Evolutionary conservation across 2,797 vertebrate genomes (phyloP).

Genomic region (Zonotrichia albicollis): DNA sequence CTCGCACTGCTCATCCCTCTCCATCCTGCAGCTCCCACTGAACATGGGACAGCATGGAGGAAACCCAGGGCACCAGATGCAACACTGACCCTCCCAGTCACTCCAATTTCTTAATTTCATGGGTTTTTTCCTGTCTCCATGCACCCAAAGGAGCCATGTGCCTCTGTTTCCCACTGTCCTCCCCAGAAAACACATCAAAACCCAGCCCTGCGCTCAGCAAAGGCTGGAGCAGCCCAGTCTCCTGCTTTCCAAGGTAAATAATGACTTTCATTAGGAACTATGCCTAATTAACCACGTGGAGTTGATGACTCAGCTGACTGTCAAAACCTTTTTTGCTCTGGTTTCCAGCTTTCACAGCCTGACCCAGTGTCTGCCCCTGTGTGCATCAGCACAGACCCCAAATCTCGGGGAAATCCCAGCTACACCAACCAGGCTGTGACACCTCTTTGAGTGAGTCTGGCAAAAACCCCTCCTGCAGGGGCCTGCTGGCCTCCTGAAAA

Average conservation of each 20-base stretch:
- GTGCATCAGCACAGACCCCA: background rate
- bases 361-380: background rate
- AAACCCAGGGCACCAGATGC: background rate
- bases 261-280: conserved; percentile 70
- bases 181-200: background rate
- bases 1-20: fast-evolving
- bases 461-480: background rate
- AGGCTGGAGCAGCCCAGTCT: background rate
- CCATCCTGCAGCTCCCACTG: background rate
- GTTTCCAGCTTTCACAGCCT: background rate
- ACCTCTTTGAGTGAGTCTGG: background rate
- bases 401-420: background rate
- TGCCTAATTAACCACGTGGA: conserved; percentile 61
- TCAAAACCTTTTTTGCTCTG: conserved; percentile 41
- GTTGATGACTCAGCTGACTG: conserved; percentile 64
- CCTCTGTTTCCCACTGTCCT: background rate
- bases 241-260: conserved; percentile 69
- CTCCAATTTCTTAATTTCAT: background rate
- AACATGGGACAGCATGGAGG: fast-evolving
- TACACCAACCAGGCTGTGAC: background rate
- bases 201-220: background rate
- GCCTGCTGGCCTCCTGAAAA: background rate
- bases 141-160: fast-evolving
- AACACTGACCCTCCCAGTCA: fast-evolving
- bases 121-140: background rate